Evolutionary conservation across 1,140 invertebrate species (phyloP).

Genomic region (Sycophaga agraensis): DNA sequence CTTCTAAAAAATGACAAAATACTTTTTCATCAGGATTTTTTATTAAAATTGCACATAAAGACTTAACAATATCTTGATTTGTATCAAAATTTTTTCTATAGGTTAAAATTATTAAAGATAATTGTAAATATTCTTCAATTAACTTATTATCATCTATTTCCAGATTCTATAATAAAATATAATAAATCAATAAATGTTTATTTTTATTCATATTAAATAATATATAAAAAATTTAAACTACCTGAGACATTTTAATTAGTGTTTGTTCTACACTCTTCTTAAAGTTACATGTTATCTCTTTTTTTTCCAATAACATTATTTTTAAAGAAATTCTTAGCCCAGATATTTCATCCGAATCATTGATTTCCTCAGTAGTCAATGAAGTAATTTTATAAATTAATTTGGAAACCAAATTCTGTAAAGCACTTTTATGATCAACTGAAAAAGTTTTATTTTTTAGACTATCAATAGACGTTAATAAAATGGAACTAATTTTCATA

Average conservation of each 20-base stretch:
- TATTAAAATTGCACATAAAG: slow-evolving; percentile 16
- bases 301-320: slow-evolving; percentile 4
- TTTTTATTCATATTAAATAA: too few species aligned
- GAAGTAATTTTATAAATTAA: slow-evolving; percentile 20
- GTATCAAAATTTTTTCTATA: slow-evolving; percentile 19
- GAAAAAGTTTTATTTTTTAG: slow-evolving; percentile 2
- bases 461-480: slow-evolving; percentile 21
- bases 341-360: slow-evolving; percentile 16
- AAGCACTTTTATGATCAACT: background rate
- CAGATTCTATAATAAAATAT: slow-evolving; percentile 1
- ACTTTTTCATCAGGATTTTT: slow-evolving; percentile 18
- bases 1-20: slow-evolving; percentile 16
- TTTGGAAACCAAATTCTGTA: slow-evolving; percentile 18
- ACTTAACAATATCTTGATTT: background rate
- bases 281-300: background rate
- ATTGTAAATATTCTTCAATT: slow-evolving; percentile 19
- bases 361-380: background rate
- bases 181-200: background rate
- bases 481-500: slow-evolving; percentile 12
- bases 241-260: background rate
- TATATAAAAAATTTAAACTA: background rate
- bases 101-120: slow-evolving; percentile 10
- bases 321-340: slow-evolving; percentile 21
- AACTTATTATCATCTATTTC: background rate
- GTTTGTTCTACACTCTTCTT: background rate